Evolutionary conservation across 2,888 invertebrate genomes (phyloP).

Genomic region (Andricus quercusramuli): DNA sequence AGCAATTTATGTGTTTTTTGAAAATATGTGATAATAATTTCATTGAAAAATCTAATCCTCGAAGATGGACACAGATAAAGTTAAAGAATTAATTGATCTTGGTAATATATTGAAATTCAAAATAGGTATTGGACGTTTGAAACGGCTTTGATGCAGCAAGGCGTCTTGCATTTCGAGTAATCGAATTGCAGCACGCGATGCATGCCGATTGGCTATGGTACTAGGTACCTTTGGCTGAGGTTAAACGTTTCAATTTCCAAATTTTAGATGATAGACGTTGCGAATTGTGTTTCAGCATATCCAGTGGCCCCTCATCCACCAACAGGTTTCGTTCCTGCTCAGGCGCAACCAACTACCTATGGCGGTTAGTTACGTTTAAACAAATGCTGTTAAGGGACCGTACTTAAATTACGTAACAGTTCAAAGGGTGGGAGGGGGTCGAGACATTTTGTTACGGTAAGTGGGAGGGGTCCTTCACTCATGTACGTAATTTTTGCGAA

Average conservation of each 20-base stretch:
- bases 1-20: neutral
- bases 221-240: conserved; percentile 74
- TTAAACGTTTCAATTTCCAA: conserved; percentile 31
- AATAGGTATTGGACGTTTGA: conserved; percentile 15
- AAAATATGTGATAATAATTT: neutral
- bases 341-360: conserved; percentile 75
- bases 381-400: too few species aligned
- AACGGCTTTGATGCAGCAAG: conserved; percentile 28
- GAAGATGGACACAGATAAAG: neutral
- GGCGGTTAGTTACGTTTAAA: conserved; percentile 66
- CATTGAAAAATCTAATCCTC: neutral
- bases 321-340: conserved; percentile 77
- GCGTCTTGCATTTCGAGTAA: conserved; percentile 17
- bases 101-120: neutral
- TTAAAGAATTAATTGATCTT: neutral
- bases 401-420: too few species aligned
- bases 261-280: conserved; percentile 49
- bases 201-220: conserved; percentile 72
- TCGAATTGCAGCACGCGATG: conserved; percentile 49
- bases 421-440: too few species aligned
- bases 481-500: too few species aligned
- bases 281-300: conserved; percentile 77
- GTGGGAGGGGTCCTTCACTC: too few species aligned
- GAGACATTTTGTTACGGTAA: too few species aligned
- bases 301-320: conserved; percentile 77